Base-by-base conservation (phyloP, 2,113 vertebrate genomes). In the Platycercus adscitus region DNA sequence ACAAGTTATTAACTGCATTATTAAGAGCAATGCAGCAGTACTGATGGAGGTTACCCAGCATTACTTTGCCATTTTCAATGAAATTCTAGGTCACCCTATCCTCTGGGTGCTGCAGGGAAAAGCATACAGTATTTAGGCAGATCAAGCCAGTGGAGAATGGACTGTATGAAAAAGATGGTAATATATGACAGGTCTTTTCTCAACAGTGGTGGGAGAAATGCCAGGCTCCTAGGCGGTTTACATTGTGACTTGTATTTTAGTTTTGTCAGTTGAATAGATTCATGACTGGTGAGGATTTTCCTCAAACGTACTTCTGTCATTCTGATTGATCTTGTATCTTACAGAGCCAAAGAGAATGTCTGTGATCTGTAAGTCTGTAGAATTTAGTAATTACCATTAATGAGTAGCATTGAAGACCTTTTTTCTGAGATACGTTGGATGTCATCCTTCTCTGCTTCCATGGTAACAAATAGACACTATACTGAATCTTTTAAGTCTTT, bases 401-500 rank as follows among this genome's bases (percentile, higher is more conserved):
- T 68, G n/a, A 95, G 87, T 24, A 52, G 9, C 17, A 33, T 80
- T 83, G 65, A 96, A 85, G 46, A 47, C 17, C 65, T 82, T 79
- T 89, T 88, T 28, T 21, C 68, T 79, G 60, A 44, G 85, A 56
- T 41, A 21, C 7, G 2, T 69, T 77, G 77, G 72, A 70, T 81
- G 29, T 58, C 46, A 50, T 88, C 91, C 69, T 84, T 31, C 7
- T 4, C 23, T 83, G 65, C 83, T 83, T 68, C 91, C 72, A 35
- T 20, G 50, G 80, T 83, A 83, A 86, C 53, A 91, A 80, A 61
- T 6, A 70, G 66, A 79, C 70, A 86, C 33, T 68, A 0, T 17
- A 68, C 10, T 10, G 25, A 75, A 18, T 56, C 93, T 86, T 91
- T 91, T 85, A 96, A 96, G 75, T 89, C 71, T 87, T 73, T 82